Base-by-base conservation (phyloP, 2,113 vertebrate genomes). In the Pontoporia blainvillei region DNA sequence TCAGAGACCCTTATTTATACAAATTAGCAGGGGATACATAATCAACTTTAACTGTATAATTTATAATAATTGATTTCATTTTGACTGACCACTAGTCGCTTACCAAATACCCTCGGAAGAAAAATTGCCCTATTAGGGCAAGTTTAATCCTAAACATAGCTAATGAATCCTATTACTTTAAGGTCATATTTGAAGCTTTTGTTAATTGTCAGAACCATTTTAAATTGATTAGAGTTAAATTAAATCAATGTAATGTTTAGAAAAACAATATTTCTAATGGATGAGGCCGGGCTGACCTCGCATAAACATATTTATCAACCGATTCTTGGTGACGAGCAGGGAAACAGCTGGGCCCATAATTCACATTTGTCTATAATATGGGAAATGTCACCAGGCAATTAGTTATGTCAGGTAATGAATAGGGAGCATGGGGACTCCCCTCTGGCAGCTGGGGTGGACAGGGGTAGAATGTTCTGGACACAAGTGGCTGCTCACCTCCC, bases 101-200 rank as follows among this genome's bases (percentile, higher is more conserved):
- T 98, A 99, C 99, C 99, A 99, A 98, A 98, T 97, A 98, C 98
- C 98, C 98, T 97, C 78, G 39, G 99, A 99, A 99, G 99, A 99
- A 99, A 99, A 99, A 99, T 99, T 99, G 99, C 99, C 99, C 99
- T 99, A 99, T 99, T 99, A 99, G 99, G 98, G 99, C 99, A 99
- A 99, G 99, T 99, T 99, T 99, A 99, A 99, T 99, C 99, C 99
- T 99, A 99, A 99, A 99, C 99, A 99, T 99, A 99, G 99, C 99
- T 99, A 99, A 99, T 98, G 99, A 99, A 99, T 99, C 98, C 99
- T 98, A 99, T 98, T 98, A 99, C 99, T 99, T 99, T 99, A 99
- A 99, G 99, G 99, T 99, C 99, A 99, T 99, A 99, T 99, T 99
- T 99, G 99, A 99, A 99, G 99, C 99, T 99, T 99, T 99, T 99